phyloP scores from a whole-genome alignment of 2,113 vertebrate genomes.

The Laterallus jamaicensis region DNA sequence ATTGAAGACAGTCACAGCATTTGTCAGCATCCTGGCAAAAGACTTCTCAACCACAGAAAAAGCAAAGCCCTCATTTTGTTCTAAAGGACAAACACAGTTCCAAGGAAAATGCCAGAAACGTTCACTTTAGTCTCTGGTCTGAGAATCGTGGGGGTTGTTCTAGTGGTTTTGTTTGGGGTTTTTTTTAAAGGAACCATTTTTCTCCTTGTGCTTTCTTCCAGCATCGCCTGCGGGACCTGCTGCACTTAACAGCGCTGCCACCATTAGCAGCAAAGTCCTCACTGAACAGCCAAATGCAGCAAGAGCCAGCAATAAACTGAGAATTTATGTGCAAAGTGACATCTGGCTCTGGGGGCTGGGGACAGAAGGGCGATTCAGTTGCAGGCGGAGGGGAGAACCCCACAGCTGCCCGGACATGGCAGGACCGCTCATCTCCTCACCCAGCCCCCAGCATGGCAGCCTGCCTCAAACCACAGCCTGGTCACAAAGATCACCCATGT shows the following conservation, averaged over 20 bases:
- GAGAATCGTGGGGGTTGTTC: background rate
- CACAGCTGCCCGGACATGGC: background rate
- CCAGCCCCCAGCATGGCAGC: accelerated
- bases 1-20: background rate
- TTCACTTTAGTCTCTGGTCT: background rate
- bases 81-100: background rate
- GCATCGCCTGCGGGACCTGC: background rate
- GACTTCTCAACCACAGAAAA: background rate
- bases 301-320: background rate
- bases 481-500: background rate
- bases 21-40: background rate
- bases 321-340: conserved; percentile 25
- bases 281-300: background rate
- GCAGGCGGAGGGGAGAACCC: background rate
- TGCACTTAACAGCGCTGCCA: background rate
- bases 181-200: background rate
- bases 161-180: background rate
- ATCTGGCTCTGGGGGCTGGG: background rate
- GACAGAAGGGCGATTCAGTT: conserved; percentile 24
- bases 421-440: accelerated
- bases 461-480: background rate
- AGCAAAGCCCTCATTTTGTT: background rate
- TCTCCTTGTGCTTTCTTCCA: background rate
- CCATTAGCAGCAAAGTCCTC: background rate
- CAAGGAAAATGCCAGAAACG: background rate